phyloP scores from a whole-genome alignment of 2,797 vertebrate species.

The Microctenopoma lineatum region DNA sequence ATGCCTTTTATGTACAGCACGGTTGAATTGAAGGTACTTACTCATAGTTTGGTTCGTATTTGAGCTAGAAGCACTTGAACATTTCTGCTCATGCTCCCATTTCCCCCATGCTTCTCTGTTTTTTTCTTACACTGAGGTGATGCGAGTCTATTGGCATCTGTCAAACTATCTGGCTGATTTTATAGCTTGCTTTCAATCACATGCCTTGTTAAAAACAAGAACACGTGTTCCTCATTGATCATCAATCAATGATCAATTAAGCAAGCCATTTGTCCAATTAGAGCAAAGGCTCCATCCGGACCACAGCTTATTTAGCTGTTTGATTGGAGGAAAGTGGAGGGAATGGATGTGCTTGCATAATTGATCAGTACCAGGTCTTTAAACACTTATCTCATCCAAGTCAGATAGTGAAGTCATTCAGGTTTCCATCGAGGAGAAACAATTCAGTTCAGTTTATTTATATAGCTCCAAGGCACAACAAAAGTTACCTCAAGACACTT shows the following conservation, averaged over 20 bases:
- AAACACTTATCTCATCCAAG: constrained; percentile 76
- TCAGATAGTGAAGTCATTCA: constrained; percentile 55
- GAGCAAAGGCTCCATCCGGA: constrained; percentile 70
- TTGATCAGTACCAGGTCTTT: constrained; percentile 80
- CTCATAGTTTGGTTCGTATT: constrained; percentile 30
- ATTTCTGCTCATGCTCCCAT: neutral
- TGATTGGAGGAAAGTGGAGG: constrained; percentile 75
- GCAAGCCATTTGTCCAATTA: constrained; percentile 86
- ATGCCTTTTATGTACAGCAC: neutral
- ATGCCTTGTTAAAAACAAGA: constrained; percentile 79
- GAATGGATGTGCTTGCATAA: constrained; percentile 81
- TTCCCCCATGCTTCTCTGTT: neutral
- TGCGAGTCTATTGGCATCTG: constrained; percentile 70
- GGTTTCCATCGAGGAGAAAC: constrained; percentile 45
- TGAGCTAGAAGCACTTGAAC: constrained; percentile 12
- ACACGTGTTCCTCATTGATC: constrained; percentile 86
- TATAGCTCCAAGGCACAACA: too few relatives aligned
- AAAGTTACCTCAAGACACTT: too few relatives aligned
- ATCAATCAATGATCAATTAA: constrained; percentile 89
- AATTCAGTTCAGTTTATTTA: too few relatives aligned
- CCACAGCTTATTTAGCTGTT: constrained; percentile 77
- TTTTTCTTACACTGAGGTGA: constrained; percentile 43
- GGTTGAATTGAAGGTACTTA: constrained; percentile 19
- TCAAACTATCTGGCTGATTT: constrained; percentile 79
- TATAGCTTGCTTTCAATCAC: constrained; percentile 84